Conservation (phyloP, 1,140 invertebrate genomes). For the Tigriopus japonicus region DNA sequence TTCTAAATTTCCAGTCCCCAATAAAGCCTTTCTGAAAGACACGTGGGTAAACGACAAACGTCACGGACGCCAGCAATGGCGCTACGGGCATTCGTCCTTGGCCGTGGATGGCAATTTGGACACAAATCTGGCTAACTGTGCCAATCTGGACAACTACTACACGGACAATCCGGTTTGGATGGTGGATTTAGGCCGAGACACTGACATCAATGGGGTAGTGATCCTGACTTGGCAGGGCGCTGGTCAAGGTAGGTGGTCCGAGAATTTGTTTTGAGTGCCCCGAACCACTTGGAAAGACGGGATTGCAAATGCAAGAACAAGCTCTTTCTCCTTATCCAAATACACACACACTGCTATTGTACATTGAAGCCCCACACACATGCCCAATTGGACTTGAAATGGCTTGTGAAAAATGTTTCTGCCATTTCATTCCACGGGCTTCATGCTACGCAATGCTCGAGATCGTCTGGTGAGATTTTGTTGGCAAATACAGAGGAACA, state of each 20-base stretch:
- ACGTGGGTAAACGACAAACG: constrained; percentile 37
- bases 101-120: constrained; percentile 28
- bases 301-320: too few species aligned
- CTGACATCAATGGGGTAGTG: constrained; percentile 28
- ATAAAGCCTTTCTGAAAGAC: constrained; percentile 32
- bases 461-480: too few species aligned
- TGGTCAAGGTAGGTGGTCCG: constrained; percentile 26
- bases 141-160: constrained; percentile 36
- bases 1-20: constrained; percentile 28
- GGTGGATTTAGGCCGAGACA: constrained; percentile 31
- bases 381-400: too few species aligned
- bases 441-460: too few species aligned
- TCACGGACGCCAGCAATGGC: constrained; percentile 29
- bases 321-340: too few species aligned
- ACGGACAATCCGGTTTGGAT: constrained; percentile 36
- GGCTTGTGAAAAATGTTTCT: too few species aligned
- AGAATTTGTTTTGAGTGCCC: too few species aligned
- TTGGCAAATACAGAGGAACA: too few species aligned
- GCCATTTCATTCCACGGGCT: too few species aligned
- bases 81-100: constrained; percentile 25
- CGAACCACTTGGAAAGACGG: too few species aligned
- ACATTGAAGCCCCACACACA: too few species aligned
- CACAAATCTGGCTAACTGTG: constrained; percentile 27
- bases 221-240: constrained; percentile 35
- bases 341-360: too few species aligned